Conservation (phyloP, 2,113 vertebrate species). For the Muntiacus muntjak region DNA sequence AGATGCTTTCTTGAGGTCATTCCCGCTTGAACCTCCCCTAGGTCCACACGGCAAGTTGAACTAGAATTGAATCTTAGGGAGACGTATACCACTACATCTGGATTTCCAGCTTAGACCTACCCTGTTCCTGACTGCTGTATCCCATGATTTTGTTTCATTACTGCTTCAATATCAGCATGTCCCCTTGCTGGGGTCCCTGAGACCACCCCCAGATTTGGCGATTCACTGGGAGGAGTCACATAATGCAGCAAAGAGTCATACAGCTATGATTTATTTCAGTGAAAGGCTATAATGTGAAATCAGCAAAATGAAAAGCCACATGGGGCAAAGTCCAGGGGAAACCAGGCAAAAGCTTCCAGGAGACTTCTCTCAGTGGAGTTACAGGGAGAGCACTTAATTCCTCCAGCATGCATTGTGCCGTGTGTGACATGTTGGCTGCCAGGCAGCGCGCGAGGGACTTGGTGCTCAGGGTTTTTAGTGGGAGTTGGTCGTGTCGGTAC, state of each 20-base stretch:
- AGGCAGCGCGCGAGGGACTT: not conserved
- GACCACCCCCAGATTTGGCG: not conserved
- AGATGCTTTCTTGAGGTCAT: not conserved
- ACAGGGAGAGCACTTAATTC: not conserved
- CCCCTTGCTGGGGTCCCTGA: not conserved
- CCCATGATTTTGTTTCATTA: not conserved
- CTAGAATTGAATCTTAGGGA: not conserved
- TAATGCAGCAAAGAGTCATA: conserved; percentile 8
- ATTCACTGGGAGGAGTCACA: not conserved
- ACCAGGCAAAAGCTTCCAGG: not conserved
- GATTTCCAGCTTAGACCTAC: not conserved
- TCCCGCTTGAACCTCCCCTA: not conserved
- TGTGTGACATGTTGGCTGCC: not conserved
- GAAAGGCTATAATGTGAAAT: not conserved
- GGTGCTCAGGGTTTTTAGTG: not conserved
- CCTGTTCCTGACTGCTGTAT: not conserved
- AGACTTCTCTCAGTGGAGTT: not conserved
- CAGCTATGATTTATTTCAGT: not conserved
- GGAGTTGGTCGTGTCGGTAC: too few relatives aligned
- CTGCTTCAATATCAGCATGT: not conserved
- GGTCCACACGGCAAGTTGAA: not conserved
- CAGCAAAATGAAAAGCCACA: conserved; percentile 6
- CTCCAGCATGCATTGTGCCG: not conserved
- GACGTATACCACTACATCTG: not conserved
- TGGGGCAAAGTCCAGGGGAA: not conserved